These are phyloP conservation scores for Calyptomena viridis DNA, from an alignment of 2,113 vertebrate genomes.

Conservation along the genomic window DNA sequence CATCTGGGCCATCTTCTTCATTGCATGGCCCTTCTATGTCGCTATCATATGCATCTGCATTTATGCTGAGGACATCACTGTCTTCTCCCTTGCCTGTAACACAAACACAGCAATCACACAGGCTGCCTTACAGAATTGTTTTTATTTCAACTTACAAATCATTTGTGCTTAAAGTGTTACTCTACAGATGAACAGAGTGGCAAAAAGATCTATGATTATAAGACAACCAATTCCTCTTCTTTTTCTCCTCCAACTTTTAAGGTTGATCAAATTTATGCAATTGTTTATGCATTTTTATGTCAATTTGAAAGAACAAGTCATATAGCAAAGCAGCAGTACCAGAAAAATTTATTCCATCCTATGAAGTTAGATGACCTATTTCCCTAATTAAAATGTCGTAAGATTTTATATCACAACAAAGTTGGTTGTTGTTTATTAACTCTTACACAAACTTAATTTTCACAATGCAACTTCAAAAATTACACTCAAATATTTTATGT, in stretches of 20 bases:
- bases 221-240: not conserved
- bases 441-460: conserved; percentile 26
- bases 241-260: not conserved
- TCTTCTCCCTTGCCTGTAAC: conserved; percentile 88
- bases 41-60: conserved; percentile 93
- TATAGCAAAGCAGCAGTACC: not conserved
- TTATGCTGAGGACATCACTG: conserved; percentile 94
- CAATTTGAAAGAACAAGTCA: conserved; percentile 15
- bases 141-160: not conserved
- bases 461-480: not conserved
- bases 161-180: not conserved
- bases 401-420: conserved; percentile 44
- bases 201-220: not conserved
- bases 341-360: conserved; percentile 35
- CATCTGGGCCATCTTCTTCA: conserved; percentile 72
- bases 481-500: not conserved
- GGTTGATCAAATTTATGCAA: conserved; percentile 41
- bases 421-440: not conserved
- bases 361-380: conserved; percentile 6
- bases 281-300: conserved; percentile 40
- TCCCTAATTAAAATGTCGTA: conserved; percentile 55
- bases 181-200: not conserved
- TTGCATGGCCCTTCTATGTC: conserved; percentile 92
- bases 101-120: conserved; percentile 1
- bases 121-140: not conserved